Conservation (phyloP, 2,888 invertebrate species). For the Beris chalybata region DNA sequence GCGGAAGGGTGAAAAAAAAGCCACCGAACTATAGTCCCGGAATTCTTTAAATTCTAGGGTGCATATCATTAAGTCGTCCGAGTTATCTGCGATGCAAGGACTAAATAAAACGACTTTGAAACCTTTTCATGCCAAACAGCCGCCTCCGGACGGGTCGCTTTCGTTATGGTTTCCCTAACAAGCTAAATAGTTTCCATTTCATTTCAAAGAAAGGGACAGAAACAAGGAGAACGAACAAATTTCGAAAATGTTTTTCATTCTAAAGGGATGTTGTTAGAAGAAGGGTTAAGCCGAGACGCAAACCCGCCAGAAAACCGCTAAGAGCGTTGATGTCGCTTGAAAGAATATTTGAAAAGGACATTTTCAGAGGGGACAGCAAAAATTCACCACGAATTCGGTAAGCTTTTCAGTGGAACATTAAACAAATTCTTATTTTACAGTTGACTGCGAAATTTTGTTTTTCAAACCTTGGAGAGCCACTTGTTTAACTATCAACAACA, state of each 20-base stretch:
- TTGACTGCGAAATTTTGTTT: no score
- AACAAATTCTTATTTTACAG: no score
- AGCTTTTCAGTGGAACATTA: no score
- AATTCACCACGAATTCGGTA: no score
- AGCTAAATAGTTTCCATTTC: background rate
- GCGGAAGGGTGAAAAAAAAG: constrained; percentile 10
- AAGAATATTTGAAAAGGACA: constrained; percentile 2
- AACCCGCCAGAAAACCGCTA: constrained; percentile 21
- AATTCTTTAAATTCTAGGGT: constrained; percentile 37
- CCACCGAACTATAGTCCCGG: constrained; percentile 7
- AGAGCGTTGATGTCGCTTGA: constrained; percentile 23
- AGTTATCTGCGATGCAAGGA: constrained; percentile 34
- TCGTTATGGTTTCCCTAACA: constrained; percentile 18
- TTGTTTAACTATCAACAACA: no score
- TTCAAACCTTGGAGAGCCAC: no score
- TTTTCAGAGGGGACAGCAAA: constrained; percentile 2
- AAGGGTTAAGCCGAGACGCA: constrained; percentile 7
- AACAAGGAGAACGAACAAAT: no score
- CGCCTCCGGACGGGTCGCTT: constrained; percentile 10
- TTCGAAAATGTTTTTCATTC: no score
- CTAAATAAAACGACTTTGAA: constrained; percentile 15
- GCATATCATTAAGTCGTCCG: constrained; percentile 43
- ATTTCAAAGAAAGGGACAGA: no score
- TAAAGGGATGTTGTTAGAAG: background rate
- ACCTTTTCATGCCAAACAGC: constrained; percentile 36